Evolutionary conservation across 2,113 vertebrate species (phyloP), one percentile per base, ranked within the genome.

Genomic region (Oncorhynchus clarkii): DNA sequence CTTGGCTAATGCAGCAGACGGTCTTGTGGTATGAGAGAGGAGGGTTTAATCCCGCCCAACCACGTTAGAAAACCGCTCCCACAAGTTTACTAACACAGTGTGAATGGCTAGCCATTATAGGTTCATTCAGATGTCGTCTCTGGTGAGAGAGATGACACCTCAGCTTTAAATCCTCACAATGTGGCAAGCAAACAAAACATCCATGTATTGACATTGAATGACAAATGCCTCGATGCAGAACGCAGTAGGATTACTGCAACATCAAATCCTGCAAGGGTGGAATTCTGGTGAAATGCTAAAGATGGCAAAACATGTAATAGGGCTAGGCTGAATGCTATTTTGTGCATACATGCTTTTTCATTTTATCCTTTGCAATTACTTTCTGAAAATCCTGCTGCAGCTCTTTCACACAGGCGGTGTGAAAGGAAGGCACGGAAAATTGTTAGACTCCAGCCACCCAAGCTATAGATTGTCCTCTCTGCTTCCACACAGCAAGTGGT

Each of bases 101-200:
- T 84, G 82, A 91, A 89, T 78, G 82, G 45, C 77, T 89, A 79
- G 79, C 86, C 89, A 92, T 93, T 89, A 90, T 62, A 59, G 87
- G 71, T 71, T 85, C 85, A 89, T 91, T 90, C 86, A 85, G 54
- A 75, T 87, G 84, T 89, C 84, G 82, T 81, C 72, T 73, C 70
- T 87, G 82, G 92, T 51, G 91, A 85, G 79, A 85, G 85, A 77
- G 84, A 64, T 60, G 74, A 90, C 90, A 86, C 89, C 85, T 85
- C 77, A 39, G 67, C 84, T 84, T 88, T 84, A 84, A 79, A 79
- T 82, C 77, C 73, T 5, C 48, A 66, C 73, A 80, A 72, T 51
- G 81, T 24, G 51, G 70, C 81, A 71, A 73, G 78, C 16, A 3
- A 71, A 80, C 54, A 70, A 45, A 67, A 20, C 71, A 70, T 75